phyloP scores from a whole-genome alignment of 1,140 invertebrate species.

The Zaprionus vittiger region DNA sequence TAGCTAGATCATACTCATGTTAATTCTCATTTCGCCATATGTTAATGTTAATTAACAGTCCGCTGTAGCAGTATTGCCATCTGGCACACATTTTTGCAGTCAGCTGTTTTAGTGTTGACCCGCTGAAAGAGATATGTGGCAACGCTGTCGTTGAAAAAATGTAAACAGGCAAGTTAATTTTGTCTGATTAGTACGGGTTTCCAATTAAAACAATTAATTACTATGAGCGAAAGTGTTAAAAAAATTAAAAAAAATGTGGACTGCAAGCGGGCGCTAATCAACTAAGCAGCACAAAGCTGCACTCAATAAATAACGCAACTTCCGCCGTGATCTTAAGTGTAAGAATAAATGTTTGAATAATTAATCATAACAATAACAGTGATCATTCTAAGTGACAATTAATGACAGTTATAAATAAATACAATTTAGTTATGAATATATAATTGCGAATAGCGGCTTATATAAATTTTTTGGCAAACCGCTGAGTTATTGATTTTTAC shows the following conservation, averaged over 20 bases:
- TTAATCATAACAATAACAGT: constrained; percentile 5
- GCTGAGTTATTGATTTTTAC: constrained; percentile 62
- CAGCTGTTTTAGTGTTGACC: constrained; percentile 24
- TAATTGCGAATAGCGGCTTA: constrained; percentile 19
- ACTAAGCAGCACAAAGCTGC: neutral
- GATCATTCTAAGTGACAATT: neutral
- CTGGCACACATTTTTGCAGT: neutral
- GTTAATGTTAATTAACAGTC: neutral
- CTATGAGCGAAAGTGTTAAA: constrained; percentile 2
- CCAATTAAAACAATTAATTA: constrained; percentile 2
- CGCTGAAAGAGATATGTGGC: constrained; percentile 9
- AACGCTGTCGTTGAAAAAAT: constrained; percentile 26
- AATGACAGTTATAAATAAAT: neutral
- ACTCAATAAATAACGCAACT: neutral
- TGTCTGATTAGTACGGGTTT: constrained; percentile 16
- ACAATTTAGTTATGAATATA: neutral
- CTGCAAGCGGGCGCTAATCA: neutral
- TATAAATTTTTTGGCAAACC: constrained; percentile 31
- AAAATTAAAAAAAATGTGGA: constrained; percentile 13
- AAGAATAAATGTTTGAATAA: constrained; percentile 26
- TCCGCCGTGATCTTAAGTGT: constrained; percentile 16
- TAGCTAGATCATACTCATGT: constrained; percentile 5
- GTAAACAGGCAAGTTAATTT: constrained; percentile 36
- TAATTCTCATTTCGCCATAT: no score
- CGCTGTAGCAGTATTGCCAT: constrained; percentile 3